Evolutionary conservation across 1,140 invertebrate species (phyloP).

Genomic region (Pollicipes pollicipes): DNA sequence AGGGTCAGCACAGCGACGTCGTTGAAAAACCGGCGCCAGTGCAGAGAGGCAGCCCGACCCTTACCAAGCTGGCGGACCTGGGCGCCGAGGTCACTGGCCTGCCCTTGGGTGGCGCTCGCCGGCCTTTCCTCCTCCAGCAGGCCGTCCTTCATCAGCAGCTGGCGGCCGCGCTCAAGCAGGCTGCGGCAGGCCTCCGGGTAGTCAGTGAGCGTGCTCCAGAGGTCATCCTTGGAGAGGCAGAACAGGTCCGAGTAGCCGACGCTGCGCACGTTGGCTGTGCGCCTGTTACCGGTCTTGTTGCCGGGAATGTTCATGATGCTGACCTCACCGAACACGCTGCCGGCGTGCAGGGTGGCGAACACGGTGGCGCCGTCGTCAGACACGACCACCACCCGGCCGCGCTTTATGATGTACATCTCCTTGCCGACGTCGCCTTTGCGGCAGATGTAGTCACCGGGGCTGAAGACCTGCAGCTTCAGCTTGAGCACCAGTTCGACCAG

Average conservation of each 20-base stretch:
- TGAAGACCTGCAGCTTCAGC: constrained; percentile 78
- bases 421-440: constrained; percentile 89
- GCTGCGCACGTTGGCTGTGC: constrained; percentile 78
- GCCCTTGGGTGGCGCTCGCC: constrained; percentile 32
- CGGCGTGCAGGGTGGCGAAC: constrained; percentile 69
- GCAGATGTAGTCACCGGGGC: constrained; percentile 89
- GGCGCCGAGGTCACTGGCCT: constrained; percentile 31
- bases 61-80: constrained; percentile 33
- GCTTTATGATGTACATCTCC: constrained; percentile 92
- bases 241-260: constrained; percentile 84
- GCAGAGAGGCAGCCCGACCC: no score
- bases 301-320: constrained; percentile 84
- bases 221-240: constrained; percentile 69
- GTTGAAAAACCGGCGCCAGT: no score
- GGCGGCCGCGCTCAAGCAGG: constrained; percentile 69
- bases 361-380: constrained; percentile 67
- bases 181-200: constrained; percentile 81
- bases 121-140: constrained; percentile 73
- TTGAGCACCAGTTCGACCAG: constrained; percentile 83
- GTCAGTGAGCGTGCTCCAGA: constrained; percentile 63
- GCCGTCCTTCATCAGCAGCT: constrained; percentile 77
- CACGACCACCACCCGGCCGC: constrained; percentile 66
- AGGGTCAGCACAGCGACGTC: no score
- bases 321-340: constrained; percentile 78
- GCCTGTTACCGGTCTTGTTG: constrained; percentile 72